phyloP scores from a whole-genome alignment of 2,113 vertebrate species.

The Micromys minutus region DNA sequence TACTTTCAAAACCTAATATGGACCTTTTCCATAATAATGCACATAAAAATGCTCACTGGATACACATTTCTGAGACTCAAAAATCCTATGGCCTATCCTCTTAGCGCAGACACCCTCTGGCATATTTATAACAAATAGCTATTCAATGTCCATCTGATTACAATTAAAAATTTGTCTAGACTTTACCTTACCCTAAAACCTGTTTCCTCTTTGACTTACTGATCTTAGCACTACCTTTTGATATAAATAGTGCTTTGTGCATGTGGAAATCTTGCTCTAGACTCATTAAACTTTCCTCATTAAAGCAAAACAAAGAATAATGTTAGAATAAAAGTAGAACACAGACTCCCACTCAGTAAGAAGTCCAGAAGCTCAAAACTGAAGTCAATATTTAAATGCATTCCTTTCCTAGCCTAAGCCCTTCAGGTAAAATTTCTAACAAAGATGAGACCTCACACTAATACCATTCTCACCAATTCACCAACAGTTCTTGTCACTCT shows the following conservation, averaged over 20 bases:
- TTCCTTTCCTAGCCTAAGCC: not conserved
- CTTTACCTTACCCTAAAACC: not conserved
- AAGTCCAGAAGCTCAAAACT: not conserved
- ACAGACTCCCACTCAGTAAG: not conserved
- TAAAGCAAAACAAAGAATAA: conserved; percentile 3
- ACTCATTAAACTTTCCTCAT: not conserved
- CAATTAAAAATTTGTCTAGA: not conserved
- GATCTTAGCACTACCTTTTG: not conserved
- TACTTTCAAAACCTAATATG: not conserved
- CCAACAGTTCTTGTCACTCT: not conserved
- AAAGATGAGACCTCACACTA: not conserved
- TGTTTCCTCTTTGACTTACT: conserved; percentile 1
- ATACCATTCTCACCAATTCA: not conserved
- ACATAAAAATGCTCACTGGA: not conserved
- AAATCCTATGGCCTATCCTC: not conserved
- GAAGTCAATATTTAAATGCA: conserved; percentile 39
- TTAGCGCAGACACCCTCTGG: not conserved
- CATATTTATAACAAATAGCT: not conserved
- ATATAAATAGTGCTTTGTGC: not conserved
- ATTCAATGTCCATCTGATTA: not conserved
- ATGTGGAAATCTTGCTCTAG: conserved; percentile 39
- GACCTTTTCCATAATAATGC: not conserved
- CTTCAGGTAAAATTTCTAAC: conserved; percentile 50
- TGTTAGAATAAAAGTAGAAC: not conserved
- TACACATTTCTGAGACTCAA: conserved; percentile 12